These are phyloP conservation scores for Adoxophyes honmai DNA, from an alignment of 1,140 invertebrate species.

Conservation along the genomic window DNA sequence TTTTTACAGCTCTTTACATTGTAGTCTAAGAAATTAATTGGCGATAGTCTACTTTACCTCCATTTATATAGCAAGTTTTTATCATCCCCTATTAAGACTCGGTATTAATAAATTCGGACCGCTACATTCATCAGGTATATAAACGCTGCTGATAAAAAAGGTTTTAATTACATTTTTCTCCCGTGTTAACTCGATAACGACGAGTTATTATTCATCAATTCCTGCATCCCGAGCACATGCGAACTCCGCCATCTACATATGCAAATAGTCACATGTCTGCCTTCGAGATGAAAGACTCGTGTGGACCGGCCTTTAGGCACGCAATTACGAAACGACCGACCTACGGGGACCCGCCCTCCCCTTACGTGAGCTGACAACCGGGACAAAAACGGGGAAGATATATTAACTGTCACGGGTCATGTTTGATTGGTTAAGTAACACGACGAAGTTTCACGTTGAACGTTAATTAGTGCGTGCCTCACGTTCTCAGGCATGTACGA, in stretches of 20 bases:
- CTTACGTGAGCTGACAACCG: conserved; percentile 31
- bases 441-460: conserved; percentile 68
- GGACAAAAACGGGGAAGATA: conserved; percentile 42
- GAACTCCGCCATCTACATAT: background rate
- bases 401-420: conserved; percentile 47
- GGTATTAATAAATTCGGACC: no score
- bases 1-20: no score
- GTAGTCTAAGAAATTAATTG: no score
- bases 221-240: no score
- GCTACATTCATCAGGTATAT: no score
- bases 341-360: conserved; percentile 47
- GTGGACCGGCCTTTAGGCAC: conserved; percentile 38
- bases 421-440: conserved; percentile 44
- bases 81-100: no score
- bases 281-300: background rate
- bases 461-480: conserved; percentile 72
- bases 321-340: conserved; percentile 60
- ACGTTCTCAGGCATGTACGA: conserved; percentile 53
- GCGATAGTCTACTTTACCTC: no score
- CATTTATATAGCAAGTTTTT: no score
- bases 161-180: no score
- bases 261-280: background rate
- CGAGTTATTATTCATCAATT: no score
- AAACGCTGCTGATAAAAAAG: no score
- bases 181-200: no score